Evolutionary conservation across 2,113 vertebrate genomes (phyloP).

Genomic region (Xenopus borealis): DNA sequence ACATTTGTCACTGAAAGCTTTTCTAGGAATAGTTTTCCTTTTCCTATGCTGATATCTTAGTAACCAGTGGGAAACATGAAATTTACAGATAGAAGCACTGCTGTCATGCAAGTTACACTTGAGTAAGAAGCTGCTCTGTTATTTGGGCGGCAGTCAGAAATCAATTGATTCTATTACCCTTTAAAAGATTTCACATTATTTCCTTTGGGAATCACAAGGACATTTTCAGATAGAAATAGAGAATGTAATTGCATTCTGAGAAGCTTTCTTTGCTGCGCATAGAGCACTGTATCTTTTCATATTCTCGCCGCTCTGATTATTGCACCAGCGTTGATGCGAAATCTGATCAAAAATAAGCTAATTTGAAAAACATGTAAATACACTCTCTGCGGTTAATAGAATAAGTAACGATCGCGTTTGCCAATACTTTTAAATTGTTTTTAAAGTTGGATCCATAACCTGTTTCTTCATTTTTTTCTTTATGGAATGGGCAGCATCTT

Average conservation of each 20-base stretch:
- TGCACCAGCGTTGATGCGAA: neutral
- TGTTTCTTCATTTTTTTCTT: no score
- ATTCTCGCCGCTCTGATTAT: neutral
- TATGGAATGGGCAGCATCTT: no score
- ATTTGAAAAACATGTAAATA: constrained; percentile 24
- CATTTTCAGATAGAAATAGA: constrained; percentile 20
- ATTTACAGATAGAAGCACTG: constrained; percentile 1
- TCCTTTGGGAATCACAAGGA: constrained; percentile 33
- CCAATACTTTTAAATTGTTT: neutral
- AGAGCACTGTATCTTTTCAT: neutral
- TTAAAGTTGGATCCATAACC: no score
- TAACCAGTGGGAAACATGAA: neutral
- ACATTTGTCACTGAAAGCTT: neutral
- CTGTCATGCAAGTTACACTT: constrained; percentile 17
- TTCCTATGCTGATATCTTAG: constrained; percentile 1
- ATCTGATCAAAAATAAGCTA: constrained; percentile 13
- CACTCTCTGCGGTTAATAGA: neutral
- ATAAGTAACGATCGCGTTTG: neutral
- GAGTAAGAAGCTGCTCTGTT: constrained; percentile 7
- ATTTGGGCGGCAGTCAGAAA: constrained; percentile 7
- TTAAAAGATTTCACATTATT: constrained; percentile 32
- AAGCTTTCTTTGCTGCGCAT: constrained; percentile 23
- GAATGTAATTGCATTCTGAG: constrained; percentile 33
- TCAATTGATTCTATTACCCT: constrained; percentile 26
- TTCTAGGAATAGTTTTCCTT: neutral